phyloP scores from a whole-genome alignment of 2,113 vertebrate species.

The Thalassoma bifasciatum region DNA sequence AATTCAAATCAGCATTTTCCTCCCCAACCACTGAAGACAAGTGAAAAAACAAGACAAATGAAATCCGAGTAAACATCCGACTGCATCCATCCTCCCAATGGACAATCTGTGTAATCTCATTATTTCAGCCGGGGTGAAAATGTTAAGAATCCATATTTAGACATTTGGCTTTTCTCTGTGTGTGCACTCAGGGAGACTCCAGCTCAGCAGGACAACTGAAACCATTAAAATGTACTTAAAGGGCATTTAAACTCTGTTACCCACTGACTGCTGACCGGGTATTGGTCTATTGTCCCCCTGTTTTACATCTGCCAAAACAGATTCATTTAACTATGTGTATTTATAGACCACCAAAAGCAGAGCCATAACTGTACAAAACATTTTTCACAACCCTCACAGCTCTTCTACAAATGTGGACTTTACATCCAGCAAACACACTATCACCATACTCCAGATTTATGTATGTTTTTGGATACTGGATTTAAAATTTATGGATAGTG shows the following conservation, averaged over 20 bases:
- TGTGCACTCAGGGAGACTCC: slow-evolving; percentile 4
- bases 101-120: slow-evolving; percentile 50
- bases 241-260: slow-evolving; percentile 4
- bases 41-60: slow-evolving; percentile 21
- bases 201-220: slow-evolving; percentile 9
- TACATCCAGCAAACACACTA: too few species aligned
- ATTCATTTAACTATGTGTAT: neutral
- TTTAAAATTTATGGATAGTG: too few species aligned
- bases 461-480: too few species aligned
- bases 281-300: neutral
- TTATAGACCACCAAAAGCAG: neutral
- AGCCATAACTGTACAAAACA: too few species aligned
- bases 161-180: slow-evolving; percentile 18
- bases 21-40: slow-evolving; percentile 16
- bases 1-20: slow-evolving; percentile 16
- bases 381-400: neutral
- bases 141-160: slow-evolving; percentile 50
- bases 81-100: slow-evolving; percentile 36
- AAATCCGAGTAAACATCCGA: slow-evolving; percentile 11
- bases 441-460: too few species aligned
- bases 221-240: slow-evolving; percentile 4
- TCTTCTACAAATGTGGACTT: too few species aligned
- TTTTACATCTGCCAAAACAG: too few species aligned
- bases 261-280: neutral
- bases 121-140: slow-evolving; percentile 56